These are phyloP conservation scores for Diachasmimorpha longicaudata DNA, from an alignment of 1,140 invertebrate genomes.

Conservation along the genomic window DNA sequence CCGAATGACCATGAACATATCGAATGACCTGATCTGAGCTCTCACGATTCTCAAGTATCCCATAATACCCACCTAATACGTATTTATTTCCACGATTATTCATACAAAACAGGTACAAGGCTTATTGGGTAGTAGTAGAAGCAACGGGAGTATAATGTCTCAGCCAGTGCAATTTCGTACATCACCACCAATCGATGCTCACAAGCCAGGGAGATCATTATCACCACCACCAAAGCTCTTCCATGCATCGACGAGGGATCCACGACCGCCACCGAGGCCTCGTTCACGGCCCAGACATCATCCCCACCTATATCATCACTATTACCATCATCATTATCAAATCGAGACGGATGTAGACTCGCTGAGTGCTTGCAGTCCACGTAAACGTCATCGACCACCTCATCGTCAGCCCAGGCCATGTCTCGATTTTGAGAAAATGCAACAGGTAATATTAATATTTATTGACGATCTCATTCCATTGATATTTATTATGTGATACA, in stretches of 20 bases:
- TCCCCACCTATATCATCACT: conserved; percentile 43
- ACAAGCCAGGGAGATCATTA: conserved; percentile 76
- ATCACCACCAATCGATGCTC: conserved; percentile 85
- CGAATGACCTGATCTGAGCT: background rate
- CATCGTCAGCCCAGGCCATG: conserved; percentile 79
- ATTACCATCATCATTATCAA: conserved; percentile 38
- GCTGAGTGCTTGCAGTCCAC: conserved; percentile 67
- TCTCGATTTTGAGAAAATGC: conserved; percentile 96
- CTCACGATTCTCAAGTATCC: background rate
- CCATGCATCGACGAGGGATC: conserved; percentile 65
- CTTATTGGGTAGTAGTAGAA: conserved; percentile 59
- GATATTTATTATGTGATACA: no score
- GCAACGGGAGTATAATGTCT: conserved; percentile 62
- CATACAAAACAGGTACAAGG: conserved; percentile 63
- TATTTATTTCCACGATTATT: background rate
- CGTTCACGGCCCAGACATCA: conserved; percentile 48
- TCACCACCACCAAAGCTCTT: conserved; percentile 79
- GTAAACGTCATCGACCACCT: conserved; percentile 68
- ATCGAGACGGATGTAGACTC: conserved; percentile 45
- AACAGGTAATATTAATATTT: conserved; percentile 73
- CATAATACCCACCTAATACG: no score
- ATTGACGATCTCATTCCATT: no score
- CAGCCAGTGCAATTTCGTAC: conserved; percentile 87
- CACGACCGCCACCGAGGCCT: conserved; percentile 40
- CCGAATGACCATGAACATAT: no score